Evolutionary conservation across 2,797 vertebrate species (phyloP), one percentile per base, ranked within the genome.

Genomic region (Gambelia wislizenii): DNA sequence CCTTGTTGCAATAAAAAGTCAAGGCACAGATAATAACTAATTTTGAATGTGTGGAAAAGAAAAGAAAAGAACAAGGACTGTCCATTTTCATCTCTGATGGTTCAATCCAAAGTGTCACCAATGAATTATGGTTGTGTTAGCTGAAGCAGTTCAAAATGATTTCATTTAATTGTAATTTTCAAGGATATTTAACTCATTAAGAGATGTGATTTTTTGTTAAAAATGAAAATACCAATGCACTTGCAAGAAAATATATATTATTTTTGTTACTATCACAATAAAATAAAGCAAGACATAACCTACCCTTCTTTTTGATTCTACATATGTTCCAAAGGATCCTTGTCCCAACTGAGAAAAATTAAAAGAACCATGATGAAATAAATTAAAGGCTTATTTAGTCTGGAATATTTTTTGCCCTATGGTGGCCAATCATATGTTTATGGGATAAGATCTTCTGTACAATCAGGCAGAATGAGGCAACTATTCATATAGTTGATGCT

Each of bases 101-200:
- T 42, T 89, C 87, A 91, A 78, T 89, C 52, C 54, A 86, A 86
- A 16, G 9, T 88, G 1, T 25, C 90, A 33, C 76, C 1, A 89
- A 59, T 92, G 54, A 87, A 85, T 91, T 94, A 79, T 85, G 88
- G 52, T n/a, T 59, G 67, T 54, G 90, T 27, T 87, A 85, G 83
- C 25, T 2, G 18, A 87, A 47, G 1, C 2, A 6, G 3, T 85
- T 1, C 72, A 87, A 85, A 76, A 2, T 83, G 89, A 47, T 76
- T 92, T 42, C 84, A 86, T 87, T 78, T 18, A 86, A 77, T 92
- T 89, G 47, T 25, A 84, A 84, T 88, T 92, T 94, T 90, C 47
- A 87, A 27, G 27, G 4, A 0, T 69, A 14, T 72, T 83, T 77
- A 90, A 49, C 8, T 18, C n/a, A 82, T 83, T 92, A 86, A 0